These are phyloP conservation scores for Leptodactylus fuscus DNA, from an alignment of 2,113 vertebrate genomes.

Conservation along the genomic window DNA sequence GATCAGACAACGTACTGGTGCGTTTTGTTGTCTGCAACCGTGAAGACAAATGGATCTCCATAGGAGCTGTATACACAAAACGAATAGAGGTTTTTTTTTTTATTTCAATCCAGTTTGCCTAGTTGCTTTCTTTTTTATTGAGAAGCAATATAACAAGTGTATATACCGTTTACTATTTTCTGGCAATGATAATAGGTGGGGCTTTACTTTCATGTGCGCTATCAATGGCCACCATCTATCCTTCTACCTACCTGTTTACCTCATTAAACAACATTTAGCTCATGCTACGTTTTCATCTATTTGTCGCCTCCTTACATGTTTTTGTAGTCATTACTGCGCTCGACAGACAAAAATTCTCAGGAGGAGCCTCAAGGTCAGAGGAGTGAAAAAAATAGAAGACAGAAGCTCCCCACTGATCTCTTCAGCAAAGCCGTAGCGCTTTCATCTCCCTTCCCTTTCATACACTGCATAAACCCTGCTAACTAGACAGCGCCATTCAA, in stretches of 20 bases:
- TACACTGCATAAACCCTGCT: background rate
- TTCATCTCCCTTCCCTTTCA: conserved; percentile 9
- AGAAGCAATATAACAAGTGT: background rate
- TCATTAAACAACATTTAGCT: background rate
- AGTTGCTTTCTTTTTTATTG: background rate
- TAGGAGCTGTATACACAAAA: no score
- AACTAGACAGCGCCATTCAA: background rate
- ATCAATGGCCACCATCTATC: no score
- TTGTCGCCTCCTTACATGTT: background rate
- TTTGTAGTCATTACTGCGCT: background rate
- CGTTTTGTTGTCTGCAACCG: no score
- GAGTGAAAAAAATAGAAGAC: background rate
- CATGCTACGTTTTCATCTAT: background rate
- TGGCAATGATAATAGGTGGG: background rate
- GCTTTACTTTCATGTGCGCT: background rate
- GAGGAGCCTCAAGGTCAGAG: conserved; percentile 18
- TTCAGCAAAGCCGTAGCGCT: background rate
- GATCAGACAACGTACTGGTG: no score
- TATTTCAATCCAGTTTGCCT: no score
- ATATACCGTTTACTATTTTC: background rate
- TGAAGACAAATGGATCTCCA: no score
- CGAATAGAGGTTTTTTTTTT: no score
- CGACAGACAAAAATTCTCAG: conserved; percentile 22
- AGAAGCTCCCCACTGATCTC: conserved; percentile 27
- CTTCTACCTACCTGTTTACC: background rate